These are phyloP conservation scores for Neodon shergylaensis DNA, from an alignment of 2,113 vertebrate species.

Conservation along the genomic window DNA sequence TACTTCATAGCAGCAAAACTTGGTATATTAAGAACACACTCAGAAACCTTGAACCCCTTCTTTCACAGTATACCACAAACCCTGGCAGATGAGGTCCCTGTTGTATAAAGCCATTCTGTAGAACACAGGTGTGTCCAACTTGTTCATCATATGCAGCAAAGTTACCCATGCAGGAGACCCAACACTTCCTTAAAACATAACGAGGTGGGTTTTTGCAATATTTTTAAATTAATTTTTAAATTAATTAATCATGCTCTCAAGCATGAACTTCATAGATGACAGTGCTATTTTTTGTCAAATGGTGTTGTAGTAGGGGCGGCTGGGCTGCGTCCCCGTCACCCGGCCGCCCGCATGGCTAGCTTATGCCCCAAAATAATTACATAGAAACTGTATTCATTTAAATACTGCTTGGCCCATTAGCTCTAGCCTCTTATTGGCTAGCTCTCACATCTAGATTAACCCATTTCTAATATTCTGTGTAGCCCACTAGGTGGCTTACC, in stretches of 20 bases:
- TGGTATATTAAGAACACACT: not conserved
- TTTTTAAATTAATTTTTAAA: not conserved
- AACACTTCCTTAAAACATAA: not conserved
- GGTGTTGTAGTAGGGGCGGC: no score
- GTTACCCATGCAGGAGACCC: not conserved
- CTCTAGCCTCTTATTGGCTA: no score
- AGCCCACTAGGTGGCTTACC: no score
- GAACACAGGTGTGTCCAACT: not conserved
- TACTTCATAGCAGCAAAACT: conserved; percentile 1
- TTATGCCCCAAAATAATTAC: no score
- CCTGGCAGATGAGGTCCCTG: not conserved
- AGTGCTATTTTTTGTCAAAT: not conserved
- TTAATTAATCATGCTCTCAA: not conserved
- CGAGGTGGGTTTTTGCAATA: not conserved
- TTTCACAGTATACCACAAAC: not conserved
- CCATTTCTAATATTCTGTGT: no score
- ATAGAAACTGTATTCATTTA: no score
- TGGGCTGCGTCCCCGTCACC: no score
- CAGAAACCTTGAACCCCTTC: not conserved
- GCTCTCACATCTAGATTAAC: no score
- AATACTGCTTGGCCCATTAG: no score
- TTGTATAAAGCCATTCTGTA: not conserved
- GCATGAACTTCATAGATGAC: not conserved
- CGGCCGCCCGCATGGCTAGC: no score
- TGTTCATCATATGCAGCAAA: not conserved